Conservation (phyloP, 2,888 invertebrate species). For the Heliconius charithonia region DNA sequence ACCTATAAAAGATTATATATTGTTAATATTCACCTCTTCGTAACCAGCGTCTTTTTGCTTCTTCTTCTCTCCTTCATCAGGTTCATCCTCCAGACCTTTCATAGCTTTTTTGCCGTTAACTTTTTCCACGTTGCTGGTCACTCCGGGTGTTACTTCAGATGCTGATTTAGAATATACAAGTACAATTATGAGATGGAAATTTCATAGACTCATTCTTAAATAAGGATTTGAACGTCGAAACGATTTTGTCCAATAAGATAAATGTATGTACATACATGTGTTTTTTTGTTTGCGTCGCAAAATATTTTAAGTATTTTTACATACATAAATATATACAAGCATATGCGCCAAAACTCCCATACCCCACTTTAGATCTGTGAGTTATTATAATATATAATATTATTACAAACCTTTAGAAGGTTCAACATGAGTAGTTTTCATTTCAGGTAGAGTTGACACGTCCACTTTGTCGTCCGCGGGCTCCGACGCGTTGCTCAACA, state of each 20-base stretch:
- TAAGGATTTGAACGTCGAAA: neutral
- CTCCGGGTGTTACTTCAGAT: constrained; percentile 39
- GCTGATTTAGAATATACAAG: constrained; percentile 5
- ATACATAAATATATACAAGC: no score
- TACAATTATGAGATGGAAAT: neutral
- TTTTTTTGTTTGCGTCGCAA: no score
- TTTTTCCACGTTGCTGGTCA: constrained; percentile 51
- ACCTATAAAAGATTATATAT: no score
- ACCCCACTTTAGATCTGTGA: no score
- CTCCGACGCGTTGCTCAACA: constrained; percentile 62
- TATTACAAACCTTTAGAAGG: constrained; percentile 17
- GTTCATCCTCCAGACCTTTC: constrained; percentile 60
- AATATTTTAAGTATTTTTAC: no score
- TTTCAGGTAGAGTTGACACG: constrained; percentile 37
- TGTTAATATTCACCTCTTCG: constrained; percentile 58
- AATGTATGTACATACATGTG: no score
- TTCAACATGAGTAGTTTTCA: constrained; percentile 32
- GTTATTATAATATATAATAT: neutral
- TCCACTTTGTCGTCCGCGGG: constrained; percentile 47
- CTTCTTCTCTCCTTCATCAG: constrained; percentile 65
- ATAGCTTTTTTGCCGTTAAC: constrained; percentile 60
- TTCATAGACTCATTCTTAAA: neutral
- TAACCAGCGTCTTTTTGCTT: constrained; percentile 73
- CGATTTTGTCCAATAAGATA: neutral
- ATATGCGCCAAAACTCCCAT: no score